These are phyloP conservation scores for Torymus texanus DNA, from an alignment of 2,888 invertebrate species.

Conservation along the genomic window DNA sequence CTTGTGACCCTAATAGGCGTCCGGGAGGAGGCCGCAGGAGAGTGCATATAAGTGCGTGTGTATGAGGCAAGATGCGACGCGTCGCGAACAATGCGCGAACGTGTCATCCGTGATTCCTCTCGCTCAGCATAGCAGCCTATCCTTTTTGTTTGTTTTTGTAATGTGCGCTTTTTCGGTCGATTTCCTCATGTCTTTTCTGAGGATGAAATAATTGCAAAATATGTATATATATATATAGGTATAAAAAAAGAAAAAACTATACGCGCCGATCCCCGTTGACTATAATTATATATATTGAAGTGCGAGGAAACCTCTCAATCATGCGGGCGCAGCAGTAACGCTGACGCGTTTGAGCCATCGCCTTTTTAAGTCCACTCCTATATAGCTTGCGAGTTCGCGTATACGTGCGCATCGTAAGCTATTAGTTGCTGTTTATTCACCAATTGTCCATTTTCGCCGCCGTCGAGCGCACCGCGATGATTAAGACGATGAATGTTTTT, in stretches of 20 bases:
- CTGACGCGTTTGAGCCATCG: constrained; percentile 12
- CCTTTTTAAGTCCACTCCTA: constrained; percentile 9
- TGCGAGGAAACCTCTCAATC: neutral
- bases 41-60: constrained; percentile 16
- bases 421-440: constrained; percentile 25
- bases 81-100: constrained; percentile 61
- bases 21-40: constrained; percentile 46
- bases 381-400: neutral
- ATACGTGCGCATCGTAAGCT: no score
- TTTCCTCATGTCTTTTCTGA: neutral
- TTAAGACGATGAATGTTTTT: constrained; percentile 29
- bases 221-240: no score
- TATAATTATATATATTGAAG: no score
- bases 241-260: no score
- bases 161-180: constrained; percentile 27
- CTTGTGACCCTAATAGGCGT: constrained; percentile 67
- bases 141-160: constrained; percentile 58
- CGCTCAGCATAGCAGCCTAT: constrained; percentile 29
- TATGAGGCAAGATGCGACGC: constrained; percentile 49
- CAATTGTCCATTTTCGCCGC: constrained; percentile 6
- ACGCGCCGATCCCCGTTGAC: neutral
- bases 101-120: constrained; percentile 66
- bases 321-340: neutral
- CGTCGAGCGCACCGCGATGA: neutral
- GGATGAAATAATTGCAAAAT: no score